Conservation (phyloP, 2,113 vertebrate species). For the Rhea americana region DNA sequence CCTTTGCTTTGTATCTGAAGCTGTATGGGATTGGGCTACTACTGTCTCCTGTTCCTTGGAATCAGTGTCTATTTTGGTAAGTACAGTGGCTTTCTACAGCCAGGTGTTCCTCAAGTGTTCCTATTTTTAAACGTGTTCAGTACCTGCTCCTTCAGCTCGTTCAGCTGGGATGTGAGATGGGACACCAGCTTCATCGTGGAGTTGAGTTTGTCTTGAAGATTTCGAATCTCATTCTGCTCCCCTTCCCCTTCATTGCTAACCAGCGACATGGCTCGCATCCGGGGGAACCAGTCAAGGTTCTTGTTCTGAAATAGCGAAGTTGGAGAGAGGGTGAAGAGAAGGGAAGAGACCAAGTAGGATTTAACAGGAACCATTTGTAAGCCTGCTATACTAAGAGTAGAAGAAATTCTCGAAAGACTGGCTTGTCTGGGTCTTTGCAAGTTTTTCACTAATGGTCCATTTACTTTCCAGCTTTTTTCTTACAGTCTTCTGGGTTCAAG, state of each 20-base stretch:
- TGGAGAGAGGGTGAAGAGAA: background rate
- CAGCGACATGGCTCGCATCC: slow-evolving; percentile 98
- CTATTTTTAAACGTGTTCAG: background rate
- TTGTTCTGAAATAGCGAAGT: slow-evolving; percentile 80
- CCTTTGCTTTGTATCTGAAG: background rate
- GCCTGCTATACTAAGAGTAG: background rate
- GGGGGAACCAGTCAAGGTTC: slow-evolving; percentile 97
- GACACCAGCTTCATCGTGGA: slow-evolving; percentile 93
- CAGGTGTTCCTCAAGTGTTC: background rate
- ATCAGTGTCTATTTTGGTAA: background rate
- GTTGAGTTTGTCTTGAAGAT: slow-evolving; percentile 90
- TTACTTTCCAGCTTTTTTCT: background rate
- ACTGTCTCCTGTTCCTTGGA: background rate
- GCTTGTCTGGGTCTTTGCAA: background rate
- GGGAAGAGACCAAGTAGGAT: background rate
- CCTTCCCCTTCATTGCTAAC: slow-evolving; percentile 94
- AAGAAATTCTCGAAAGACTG: background rate
- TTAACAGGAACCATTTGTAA: background rate
- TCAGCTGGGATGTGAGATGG: slow-evolving; percentile 89
- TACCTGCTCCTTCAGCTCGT: slow-evolving; percentile 96
- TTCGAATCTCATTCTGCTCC: slow-evolving; percentile 95
- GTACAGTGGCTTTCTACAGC: background rate
- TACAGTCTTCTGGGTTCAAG: background rate
- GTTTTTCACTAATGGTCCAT: accelerated
- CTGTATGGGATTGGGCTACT: background rate